Evolutionary conservation across 1,140 invertebrate species (phyloP), one percentile per base, ranked within the genome.

Genomic region (Amyelois transitella): DNA sequence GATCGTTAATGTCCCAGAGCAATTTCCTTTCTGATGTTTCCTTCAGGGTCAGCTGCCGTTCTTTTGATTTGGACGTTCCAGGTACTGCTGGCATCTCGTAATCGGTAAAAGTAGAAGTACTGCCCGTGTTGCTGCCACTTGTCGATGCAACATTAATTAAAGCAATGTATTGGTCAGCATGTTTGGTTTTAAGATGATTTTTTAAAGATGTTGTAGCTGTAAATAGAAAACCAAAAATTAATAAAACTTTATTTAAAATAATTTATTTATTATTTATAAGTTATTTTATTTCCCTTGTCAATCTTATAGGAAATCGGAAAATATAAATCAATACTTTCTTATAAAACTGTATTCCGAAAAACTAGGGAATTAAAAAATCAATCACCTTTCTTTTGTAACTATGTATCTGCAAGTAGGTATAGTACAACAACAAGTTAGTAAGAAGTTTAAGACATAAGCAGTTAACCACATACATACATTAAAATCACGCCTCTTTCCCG

Each of bases 141-240:
- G 52, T 47, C 53, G 56, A 58, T 6, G 56, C 45, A 55, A 21
- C 60, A 32, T 47, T 43, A 53, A 19, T 60, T 50, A 60, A 47
- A 19, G 43, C 12, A 53, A 43, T 22, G 17, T 53, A 66, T 24
- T 64, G 24, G 0, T 66, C 64, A 51, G 64, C 20, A 60, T 66
- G 64, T 64, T 64, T 63, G 25, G 18, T 43, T 64, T 57, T 55
- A 43, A 66, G 47, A 64, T 60, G 56, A 51, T 68, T 70, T 73
- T 65, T 53, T 43, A 58, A 25, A 64, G 60, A 60, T 7, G 64
- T 55, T 56, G 64, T 62, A 54, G 51, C 52, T 54, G 58, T 51
- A 54, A 25, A 51, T 28, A 51, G 18, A 28, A 51, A 51, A 51
- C 7, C 19, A n/a, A 12, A 8, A 51, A 51, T 25, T 51, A 51